Evolutionary conservation across 2,113 vertebrate species (phyloP).

Genomic region (Zosterops japonicus): DNA sequence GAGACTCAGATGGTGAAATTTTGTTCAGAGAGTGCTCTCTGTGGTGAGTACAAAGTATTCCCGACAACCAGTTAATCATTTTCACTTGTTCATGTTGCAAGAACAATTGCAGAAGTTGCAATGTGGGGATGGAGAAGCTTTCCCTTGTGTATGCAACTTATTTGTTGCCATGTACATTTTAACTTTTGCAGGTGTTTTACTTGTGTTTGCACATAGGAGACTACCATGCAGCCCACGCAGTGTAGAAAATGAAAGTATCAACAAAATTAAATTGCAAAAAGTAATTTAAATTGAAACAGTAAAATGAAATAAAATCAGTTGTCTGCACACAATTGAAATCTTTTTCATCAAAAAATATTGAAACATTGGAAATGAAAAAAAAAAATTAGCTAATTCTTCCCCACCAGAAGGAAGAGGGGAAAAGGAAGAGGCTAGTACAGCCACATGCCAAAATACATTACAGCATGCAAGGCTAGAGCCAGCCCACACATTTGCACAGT

Average conservation of each 20-base stretch:
- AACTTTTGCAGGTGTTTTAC: not conserved
- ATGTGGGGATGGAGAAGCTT: not conserved
- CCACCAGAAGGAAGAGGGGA: not conserved
- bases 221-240: rapidly evolving
- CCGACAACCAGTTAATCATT: not conserved
- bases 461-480: not conserved
- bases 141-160: not conserved
- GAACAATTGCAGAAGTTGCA: slow-evolving; percentile 1
- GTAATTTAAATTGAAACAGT: not conserved
- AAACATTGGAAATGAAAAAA: not conserved
- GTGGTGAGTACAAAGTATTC: not conserved
- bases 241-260: not conserved
- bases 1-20: not conserved
- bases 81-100: not conserved
- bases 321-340: not conserved
- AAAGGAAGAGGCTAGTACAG: not conserved
- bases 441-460: slow-evolving; percentile 20
- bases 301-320: not conserved
- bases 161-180: not conserved
- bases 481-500: not conserved
- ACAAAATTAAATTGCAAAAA: not conserved
- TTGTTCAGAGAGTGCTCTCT: not conserved
- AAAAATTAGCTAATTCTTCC: not conserved
- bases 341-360: not conserved
- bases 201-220: not conserved